Conservation (phyloP, 2,797 vertebrate species). For the Pantherophis alleghaniensis region DNA sequence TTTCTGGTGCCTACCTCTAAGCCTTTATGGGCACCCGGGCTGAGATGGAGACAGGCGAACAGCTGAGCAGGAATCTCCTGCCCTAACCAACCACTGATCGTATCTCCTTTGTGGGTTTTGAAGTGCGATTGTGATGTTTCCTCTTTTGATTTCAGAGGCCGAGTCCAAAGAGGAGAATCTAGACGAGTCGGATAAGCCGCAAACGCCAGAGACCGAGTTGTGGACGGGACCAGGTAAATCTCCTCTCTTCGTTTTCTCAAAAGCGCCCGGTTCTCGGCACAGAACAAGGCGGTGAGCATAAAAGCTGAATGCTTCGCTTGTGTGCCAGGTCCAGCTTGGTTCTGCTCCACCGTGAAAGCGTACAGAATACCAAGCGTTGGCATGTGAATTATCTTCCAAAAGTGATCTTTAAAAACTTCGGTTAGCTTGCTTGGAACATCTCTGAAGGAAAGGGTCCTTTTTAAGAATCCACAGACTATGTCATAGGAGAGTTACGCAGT, state of each 20-base stretch:
- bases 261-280: background rate
- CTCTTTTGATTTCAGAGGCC: constrained; percentile 51
- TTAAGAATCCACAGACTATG: background rate
- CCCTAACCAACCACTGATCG: background rate
- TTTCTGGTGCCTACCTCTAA: background rate
- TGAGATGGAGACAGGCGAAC: background rate
- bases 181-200: constrained; percentile 53
- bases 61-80: background rate
- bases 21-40: background rate
- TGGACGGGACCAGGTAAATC: constrained; percentile 88
- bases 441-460: background rate
- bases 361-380: no score
- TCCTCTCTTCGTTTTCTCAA: background rate
- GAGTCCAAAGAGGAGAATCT: constrained; percentile 72
- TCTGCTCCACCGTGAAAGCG: background rate
- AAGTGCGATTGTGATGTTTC: background rate
- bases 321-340: background rate
- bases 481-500: no score
- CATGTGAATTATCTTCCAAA: no score
- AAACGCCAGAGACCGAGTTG: constrained; percentile 51
- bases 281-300: no score
- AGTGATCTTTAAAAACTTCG: background rate
- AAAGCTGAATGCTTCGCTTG: no score
- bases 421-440: background rate
- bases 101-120: background rate